Evolutionary conservation across 2,888 invertebrate species (phyloP).

Genomic region (Ennomos erosarius): DNA sequence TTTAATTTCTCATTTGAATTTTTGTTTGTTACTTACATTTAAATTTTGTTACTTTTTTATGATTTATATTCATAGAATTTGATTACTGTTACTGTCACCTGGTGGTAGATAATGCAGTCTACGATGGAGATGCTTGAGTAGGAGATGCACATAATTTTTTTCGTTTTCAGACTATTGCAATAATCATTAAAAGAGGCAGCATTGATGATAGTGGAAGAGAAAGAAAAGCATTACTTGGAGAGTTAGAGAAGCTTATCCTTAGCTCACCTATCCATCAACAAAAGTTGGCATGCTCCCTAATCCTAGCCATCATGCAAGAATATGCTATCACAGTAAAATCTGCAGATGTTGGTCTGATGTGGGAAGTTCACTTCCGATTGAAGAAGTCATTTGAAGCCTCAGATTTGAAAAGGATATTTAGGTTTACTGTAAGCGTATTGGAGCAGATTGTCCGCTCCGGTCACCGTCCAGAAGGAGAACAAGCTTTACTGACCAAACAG

Average conservation of each 20-base stretch:
- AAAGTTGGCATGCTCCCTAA: conserved; percentile 93
- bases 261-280: conserved; percentile 92
- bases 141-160: not conserved
- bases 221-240: conserved; percentile 87
- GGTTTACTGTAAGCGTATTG: conserved; percentile 75
- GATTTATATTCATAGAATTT: no score
- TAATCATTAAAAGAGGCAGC: conserved; percentile 94
- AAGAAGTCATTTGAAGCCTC: conserved; percentile 93
- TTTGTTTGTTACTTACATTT: no score
- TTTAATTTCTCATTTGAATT: no score
- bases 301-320: conserved; percentile 94
- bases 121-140: no score
- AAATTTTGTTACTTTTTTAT: no score
- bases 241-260: conserved; percentile 91
- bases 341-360: conserved; percentile 94
- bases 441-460: conserved; percentile 76
- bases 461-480: conserved; percentile 79
- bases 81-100: no score
- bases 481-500: conserved; percentile 86
- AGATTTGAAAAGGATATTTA: conserved; percentile 92
- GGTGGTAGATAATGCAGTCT: no score
- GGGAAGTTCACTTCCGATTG: conserved; percentile 94
- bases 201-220: conserved; percentile 90
- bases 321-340: conserved; percentile 94
- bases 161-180: conserved; percentile 88